Percentiles rank a stretch among this genome's conserved stretches.
Conservation (phyloP, 1,140 invertebrate genomes). For the Heliconius hermathena region DNA sequence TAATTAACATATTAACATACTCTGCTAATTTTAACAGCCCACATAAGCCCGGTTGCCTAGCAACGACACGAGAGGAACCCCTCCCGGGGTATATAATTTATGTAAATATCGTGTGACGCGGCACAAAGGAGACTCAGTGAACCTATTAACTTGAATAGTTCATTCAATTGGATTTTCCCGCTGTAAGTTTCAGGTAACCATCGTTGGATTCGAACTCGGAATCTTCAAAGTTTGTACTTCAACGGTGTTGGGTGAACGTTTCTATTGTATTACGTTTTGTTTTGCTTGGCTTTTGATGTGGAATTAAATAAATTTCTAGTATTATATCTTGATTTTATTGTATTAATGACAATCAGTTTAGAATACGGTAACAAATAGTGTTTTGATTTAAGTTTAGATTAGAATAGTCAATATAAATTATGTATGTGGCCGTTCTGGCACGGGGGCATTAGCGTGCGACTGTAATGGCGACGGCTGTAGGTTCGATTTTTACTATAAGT, state of each 20-base stretch:
- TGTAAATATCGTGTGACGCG: constrained; percentile 34
- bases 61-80: constrained; percentile 26
- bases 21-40: constrained; percentile 20
- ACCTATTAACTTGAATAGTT: constrained; percentile 40
- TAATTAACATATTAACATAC: constrained; percentile 13
- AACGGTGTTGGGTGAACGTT: constrained; percentile 22
- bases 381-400: too few species aligned
- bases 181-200: constrained; percentile 32
- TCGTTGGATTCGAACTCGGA: constrained; percentile 23
- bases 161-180: constrained; percentile 34
- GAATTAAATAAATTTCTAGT: neutral
- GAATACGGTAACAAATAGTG: too few species aligned
- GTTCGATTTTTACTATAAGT: too few species aligned
- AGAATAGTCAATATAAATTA: too few species aligned
- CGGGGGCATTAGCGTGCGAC: too few species aligned
- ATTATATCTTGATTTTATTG: neutral
- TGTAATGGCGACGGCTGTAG: too few species aligned
- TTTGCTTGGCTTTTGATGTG: neutral
- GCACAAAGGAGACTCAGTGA: constrained; percentile 31
- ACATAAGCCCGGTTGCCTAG: constrained; percentile 21
- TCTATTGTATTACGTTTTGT: constrained; percentile 15
- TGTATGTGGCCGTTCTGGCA: too few species aligned
- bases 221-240: constrained; percentile 30
- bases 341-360: too few species aligned
- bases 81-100: constrained; percentile 26